These are phyloP conservation scores for Diplolepis rosae DNA, from an alignment of 2,888 invertebrate genomes.

Conservation along the genomic window DNA sequence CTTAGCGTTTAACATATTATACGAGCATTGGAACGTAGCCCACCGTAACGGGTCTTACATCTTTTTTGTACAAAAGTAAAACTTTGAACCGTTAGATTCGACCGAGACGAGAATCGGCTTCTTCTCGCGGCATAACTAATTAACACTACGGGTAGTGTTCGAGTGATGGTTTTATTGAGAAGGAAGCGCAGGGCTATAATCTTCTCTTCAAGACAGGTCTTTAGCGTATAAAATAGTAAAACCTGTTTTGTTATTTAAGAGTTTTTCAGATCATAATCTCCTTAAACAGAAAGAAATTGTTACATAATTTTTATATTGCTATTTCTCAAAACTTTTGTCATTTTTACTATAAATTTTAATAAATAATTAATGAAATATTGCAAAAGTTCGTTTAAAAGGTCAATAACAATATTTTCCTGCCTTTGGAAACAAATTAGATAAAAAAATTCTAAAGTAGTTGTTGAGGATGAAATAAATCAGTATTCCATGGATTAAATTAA, in stretches of 20 bases:
- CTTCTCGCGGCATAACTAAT: constrained; percentile 38
- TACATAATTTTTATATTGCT: too few species aligned
- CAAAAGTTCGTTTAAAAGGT: too few species aligned
- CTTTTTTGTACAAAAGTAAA: constrained; percentile 65
- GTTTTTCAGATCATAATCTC: too few species aligned
- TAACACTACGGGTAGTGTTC: constrained; percentile 35
- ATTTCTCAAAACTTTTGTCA: too few species aligned
- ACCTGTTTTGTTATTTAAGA: background rate
- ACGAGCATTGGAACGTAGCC: constrained; percentile 56
- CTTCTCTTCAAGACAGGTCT: background rate
- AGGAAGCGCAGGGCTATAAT: background rate
- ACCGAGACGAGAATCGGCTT: constrained; percentile 40
- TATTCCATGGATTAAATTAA: background rate
- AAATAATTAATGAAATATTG: too few species aligned
- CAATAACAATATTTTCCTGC: too few species aligned
- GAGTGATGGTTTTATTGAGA: background rate
- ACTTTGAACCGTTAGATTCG: constrained; percentile 66
- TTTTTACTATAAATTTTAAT: too few species aligned
- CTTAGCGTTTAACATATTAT: background rate
- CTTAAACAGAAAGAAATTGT: too few species aligned
- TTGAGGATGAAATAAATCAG: background rate
- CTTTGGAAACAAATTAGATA: too few species aligned
- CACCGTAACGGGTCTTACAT: constrained; percentile 65
- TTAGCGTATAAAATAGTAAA: background rate
- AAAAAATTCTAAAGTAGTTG: too few species aligned